These are phyloP conservation scores for Brachyptera putata DNA, from an alignment of 2,888 invertebrate genomes.

Conservation along the genomic window DNA sequence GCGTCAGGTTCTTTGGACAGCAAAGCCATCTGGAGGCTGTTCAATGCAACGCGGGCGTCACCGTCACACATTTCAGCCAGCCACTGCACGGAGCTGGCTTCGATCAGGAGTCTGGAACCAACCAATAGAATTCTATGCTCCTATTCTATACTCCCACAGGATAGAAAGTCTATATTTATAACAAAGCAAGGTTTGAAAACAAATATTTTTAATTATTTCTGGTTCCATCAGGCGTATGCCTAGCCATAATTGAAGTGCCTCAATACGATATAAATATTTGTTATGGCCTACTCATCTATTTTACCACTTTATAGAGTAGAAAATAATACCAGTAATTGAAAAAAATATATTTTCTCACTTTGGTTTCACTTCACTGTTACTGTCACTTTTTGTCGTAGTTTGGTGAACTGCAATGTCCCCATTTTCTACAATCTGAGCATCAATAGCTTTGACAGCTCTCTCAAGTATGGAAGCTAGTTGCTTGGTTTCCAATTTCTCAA, in stretches of 20 bases:
- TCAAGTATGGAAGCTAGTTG: constrained; percentile 59
- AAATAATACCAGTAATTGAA: too few relatives aligned
- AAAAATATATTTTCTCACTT: not conserved
- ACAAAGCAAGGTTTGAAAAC: too few relatives aligned
- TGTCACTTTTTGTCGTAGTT: too few relatives aligned
- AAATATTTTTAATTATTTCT: too few relatives aligned
- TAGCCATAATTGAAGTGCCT: too few relatives aligned
- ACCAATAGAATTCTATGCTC: not conserved
- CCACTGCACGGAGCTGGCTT: constrained; percentile 61
- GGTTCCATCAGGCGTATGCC: too few relatives aligned
- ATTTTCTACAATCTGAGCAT: constrained; percentile 35
- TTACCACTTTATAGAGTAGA: not conserved
- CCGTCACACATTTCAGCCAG: constrained; percentile 75
- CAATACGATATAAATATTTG: too few relatives aligned
- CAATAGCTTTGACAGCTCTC: constrained; percentile 50
- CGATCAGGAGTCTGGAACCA: constrained; percentile 45
- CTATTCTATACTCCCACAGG: too few relatives aligned
- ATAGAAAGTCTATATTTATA: too few relatives aligned
- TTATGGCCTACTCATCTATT: not conserved
- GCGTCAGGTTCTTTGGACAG: constrained; percentile 48
- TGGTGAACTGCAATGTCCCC: not conserved
- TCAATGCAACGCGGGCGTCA: constrained; percentile 74
- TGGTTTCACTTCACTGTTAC: not conserved
- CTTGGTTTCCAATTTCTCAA: constrained; percentile 62
- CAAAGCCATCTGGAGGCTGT: constrained; percentile 67